Conservation (phyloP, 2,797 vertebrate species). For the Protosalanx chinensis region DNA sequence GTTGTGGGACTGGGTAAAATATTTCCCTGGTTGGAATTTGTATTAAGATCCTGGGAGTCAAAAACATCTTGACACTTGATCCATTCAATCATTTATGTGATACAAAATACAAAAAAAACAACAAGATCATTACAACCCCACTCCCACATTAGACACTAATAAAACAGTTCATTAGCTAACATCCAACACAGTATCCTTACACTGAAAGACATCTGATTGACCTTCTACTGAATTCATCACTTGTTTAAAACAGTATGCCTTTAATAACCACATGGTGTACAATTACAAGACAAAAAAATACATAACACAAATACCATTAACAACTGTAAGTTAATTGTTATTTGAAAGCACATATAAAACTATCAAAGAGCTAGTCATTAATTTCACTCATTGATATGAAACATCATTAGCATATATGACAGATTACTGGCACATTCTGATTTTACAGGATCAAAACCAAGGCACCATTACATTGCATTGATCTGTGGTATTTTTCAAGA, state of each 20-base stretch:
- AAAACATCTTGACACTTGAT: background rate
- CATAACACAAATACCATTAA: background rate
- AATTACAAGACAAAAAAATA: background rate
- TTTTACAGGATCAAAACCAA: background rate
- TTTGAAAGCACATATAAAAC: slow-evolving; percentile 10
- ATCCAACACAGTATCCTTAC: background rate
- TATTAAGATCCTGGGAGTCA: no score
- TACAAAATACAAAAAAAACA: slow-evolving; percentile 9
- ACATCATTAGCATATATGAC: background rate
- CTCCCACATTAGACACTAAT: background rate
- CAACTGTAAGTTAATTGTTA: background rate
- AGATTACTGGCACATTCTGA: background rate
- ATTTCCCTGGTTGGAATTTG: background rate
- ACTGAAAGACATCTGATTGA: background rate
- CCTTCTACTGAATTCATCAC: background rate
- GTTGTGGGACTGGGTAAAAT: background rate
- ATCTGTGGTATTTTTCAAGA: slow-evolving; percentile 21
- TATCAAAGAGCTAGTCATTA: background rate
- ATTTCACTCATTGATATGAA: background rate
- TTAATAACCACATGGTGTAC: background rate
- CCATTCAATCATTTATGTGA: slow-evolving; percentile 3
- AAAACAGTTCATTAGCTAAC: background rate
- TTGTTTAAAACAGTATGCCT: background rate
- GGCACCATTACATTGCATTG: slow-evolving; percentile 43
- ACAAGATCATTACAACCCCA: background rate